phyloP scores from a whole-genome alignment of 2,797 vertebrate species.

The Miichthys miiuy region DNA sequence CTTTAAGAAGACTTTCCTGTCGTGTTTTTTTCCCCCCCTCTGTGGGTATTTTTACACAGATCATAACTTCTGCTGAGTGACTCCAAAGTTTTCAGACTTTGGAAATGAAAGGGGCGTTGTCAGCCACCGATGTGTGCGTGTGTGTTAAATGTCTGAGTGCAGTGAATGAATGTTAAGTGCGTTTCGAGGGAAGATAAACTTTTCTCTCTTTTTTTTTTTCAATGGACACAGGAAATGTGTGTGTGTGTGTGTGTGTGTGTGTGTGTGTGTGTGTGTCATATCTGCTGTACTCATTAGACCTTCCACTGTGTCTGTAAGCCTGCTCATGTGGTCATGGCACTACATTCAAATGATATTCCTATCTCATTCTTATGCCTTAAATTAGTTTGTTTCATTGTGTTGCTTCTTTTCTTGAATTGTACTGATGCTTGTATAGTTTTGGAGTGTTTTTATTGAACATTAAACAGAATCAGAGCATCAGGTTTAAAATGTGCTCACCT shows the following conservation, averaged over 20 bases:
- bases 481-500: background rate
- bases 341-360: background rate
- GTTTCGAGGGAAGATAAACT: conserved; percentile 3
- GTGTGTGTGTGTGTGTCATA: background rate
- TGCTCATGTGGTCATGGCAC: background rate
- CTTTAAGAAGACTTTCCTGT: background rate
- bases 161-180: conserved; percentile 29
- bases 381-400: background rate
- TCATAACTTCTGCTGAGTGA: conserved; percentile 42
- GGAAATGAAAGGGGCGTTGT: conserved; percentile 80
- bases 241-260: background rate
- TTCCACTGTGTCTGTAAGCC: background rate
- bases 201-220: background rate
- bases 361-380: no score
- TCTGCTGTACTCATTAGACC: background rate
- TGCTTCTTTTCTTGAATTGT: background rate
- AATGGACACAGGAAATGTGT: conserved; percentile 21
- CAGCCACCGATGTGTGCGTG: conserved; percentile 15
- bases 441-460: background rate
- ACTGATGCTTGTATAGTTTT: no score
- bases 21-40: background rate
- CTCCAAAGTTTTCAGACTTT: conserved; percentile 31
- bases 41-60: conserved; percentile 48
- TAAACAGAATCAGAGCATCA: background rate
- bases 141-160: background rate